phyloP scores from a whole-genome alignment of 1,140 invertebrate genomes.

The Octopus sinensis region DNA sequence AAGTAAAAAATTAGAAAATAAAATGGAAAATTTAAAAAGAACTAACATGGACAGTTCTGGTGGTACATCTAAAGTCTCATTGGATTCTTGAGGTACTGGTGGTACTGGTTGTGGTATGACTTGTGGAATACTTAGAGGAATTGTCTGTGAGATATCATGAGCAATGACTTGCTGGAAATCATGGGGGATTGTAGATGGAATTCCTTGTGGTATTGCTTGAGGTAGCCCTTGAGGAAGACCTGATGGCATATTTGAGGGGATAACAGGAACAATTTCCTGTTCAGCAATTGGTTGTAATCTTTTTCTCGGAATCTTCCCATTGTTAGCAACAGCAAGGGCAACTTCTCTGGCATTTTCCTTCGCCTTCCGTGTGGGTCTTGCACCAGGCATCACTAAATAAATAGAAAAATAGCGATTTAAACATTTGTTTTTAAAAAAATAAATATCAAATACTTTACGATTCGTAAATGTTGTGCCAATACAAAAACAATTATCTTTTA shows the following conservation, averaged over 20 bases:
- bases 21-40: background rate
- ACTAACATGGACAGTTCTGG: background rate
- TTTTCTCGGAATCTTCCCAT: background rate
- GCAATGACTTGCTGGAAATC: conserved; percentile 5
- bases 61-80: background rate
- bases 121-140: conserved; percentile 7
- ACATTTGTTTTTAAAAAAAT: no score
- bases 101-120: background rate
- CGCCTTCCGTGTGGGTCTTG: conserved; percentile 1
- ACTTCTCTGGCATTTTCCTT: conserved; percentile 15
- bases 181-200: background rate
- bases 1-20: background rate
- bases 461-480: no score
- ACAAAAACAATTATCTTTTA: no score
- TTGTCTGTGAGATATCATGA: conserved; percentile 9
- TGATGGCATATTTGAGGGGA: background rate
- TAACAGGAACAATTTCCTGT: conserved; percentile 8
- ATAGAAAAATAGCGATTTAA: background rate
- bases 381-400: conserved; percentile 5
- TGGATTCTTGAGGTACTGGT: background rate
- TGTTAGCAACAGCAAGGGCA: background rate
- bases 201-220: background rate
- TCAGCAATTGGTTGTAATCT: conserved; percentile 4
- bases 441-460: no score
- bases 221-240: background rate